These are phyloP conservation scores for Clarias gariepinus DNA, from an alignment of 2,113 vertebrate species.

Conservation along the genomic window DNA sequence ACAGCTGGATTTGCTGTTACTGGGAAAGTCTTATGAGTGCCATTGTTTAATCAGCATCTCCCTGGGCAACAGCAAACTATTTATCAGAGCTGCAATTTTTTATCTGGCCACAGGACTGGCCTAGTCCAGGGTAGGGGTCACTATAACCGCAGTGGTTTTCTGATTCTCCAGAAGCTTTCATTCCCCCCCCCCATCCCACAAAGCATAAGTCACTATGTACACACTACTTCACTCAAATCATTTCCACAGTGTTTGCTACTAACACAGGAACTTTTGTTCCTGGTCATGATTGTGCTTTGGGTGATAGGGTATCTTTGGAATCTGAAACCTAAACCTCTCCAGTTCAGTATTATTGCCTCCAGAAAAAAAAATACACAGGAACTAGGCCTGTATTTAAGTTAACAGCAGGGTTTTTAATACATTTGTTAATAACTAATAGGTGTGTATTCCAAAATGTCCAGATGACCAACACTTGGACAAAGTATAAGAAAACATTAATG, in stretches of 20 bases:
- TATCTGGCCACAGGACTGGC: conserved; percentile 37
- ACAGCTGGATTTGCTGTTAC: conserved; percentile 21
- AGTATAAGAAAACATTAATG: background rate
- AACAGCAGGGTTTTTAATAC: background rate
- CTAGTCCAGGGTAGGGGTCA: conserved; percentile 18
- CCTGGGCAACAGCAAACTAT: conserved; percentile 44
- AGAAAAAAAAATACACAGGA: background rate
- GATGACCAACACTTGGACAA: background rate
- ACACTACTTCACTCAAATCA: conserved; percentile 34
- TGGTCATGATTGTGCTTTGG: conserved; percentile 31
- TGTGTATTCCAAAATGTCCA: background rate
- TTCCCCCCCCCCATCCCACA: background rate
- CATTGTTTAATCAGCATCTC: conserved; percentile 34
- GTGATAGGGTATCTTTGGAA: conserved; percentile 44
- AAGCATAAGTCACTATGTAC: conserved; percentile 19
- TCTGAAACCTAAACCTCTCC: conserved; percentile 37
- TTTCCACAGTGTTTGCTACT: conserved; percentile 43
- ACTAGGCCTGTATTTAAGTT: background rate
- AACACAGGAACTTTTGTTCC: conserved; percentile 49
- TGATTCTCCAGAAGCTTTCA: conserved; percentile 30
- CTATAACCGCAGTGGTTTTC: conserved; percentile 30
- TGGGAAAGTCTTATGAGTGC: background rate
- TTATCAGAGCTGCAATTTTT: conserved; percentile 44
- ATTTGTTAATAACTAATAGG: background rate
- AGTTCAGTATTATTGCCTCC: conserved; percentile 9